Evolutionary conservation across 2,797 vertebrate species (phyloP).

Genomic region (Numenius phaeopus): DNA sequence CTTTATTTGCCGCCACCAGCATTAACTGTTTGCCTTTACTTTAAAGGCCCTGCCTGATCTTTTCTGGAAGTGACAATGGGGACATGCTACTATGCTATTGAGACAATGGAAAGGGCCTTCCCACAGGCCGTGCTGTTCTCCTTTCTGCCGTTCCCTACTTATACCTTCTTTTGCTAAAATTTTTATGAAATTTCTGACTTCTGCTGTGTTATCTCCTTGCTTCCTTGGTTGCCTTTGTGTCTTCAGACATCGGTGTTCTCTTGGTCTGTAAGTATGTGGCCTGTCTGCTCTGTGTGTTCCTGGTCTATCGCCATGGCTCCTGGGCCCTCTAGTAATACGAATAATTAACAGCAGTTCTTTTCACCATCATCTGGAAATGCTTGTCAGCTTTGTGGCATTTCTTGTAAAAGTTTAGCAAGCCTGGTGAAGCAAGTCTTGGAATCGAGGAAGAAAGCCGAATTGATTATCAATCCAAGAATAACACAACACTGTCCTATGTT

Average conservation of each 20-base stretch:
- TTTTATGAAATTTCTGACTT: background rate
- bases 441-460: fast-evolving
- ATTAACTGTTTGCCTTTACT: background rate
- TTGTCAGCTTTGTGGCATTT: background rate
- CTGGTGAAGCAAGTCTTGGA: background rate
- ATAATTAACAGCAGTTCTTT: background rate
- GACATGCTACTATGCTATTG: too few relatives aligned
- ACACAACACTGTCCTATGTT: background rate
- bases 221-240: background rate
- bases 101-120: background rate
- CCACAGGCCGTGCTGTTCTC: background rate
- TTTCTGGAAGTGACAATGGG: too few relatives aligned
- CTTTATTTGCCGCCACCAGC: background rate
- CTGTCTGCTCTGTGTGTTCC: background rate
- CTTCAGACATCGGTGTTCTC: background rate
- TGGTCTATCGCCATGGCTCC: background rate
- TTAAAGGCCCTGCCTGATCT: background rate
- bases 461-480: background rate
- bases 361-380: background rate
- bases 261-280: fast-evolving
- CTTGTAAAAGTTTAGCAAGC: background rate
- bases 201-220: background rate
- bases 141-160: background rate
- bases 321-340: background rate
- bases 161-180: background rate